Percentiles rank a stretch among this genome's conserved stretches.
These are phyloP conservation scores for Silurus asotus DNA, from an alignment of 2,113 vertebrate species.

Conservation along the genomic window DNA sequence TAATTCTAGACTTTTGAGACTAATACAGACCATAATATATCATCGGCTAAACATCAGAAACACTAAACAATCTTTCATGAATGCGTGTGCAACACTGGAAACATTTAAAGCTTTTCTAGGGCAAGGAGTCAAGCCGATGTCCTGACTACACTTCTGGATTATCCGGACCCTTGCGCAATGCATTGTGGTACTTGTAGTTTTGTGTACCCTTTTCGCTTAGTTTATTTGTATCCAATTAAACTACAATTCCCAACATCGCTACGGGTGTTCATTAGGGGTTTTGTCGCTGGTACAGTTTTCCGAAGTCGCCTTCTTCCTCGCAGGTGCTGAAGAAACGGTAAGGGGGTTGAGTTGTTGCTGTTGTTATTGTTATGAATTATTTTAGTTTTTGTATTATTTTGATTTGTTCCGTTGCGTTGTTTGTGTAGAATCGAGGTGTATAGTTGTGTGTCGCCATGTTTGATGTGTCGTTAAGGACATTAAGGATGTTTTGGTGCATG, in stretches of 20 bases:
- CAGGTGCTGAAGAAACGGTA: conserved; percentile 64
- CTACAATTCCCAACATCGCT: conserved; percentile 64
- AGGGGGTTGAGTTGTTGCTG: conserved; percentile 35
- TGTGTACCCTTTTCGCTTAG: rapidly evolving
- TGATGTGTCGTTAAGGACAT: conserved; percentile 3
- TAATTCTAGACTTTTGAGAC: neutral
- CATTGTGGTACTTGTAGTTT: conserved; percentile 63
- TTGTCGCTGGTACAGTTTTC: conserved; percentile 60
- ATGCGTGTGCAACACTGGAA: neutral
- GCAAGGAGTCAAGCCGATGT: conserved; percentile 1
- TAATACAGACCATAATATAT: neutral
- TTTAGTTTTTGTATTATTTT: neutral
- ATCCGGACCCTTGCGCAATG: neutral
- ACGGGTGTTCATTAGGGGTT: conserved; percentile 10
- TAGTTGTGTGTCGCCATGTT: neutral
- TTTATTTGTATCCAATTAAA: conserved; percentile 17
- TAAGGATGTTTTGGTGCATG: neutral
- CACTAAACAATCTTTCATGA: neutral
- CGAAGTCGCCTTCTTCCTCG: conserved; percentile 61
- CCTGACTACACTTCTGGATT: conserved; percentile 50
- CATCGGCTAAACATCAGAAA: neutral
- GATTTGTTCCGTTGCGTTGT: neutral
- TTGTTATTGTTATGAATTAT: neutral
- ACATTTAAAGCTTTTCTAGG: conserved; percentile 23
- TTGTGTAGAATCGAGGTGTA: neutral